Evolutionary conservation across 2,888 invertebrate genomes (phyloP), one percentile per base, ranked within the genome.

Genomic region (Megalurothrips usitatus): DNA sequence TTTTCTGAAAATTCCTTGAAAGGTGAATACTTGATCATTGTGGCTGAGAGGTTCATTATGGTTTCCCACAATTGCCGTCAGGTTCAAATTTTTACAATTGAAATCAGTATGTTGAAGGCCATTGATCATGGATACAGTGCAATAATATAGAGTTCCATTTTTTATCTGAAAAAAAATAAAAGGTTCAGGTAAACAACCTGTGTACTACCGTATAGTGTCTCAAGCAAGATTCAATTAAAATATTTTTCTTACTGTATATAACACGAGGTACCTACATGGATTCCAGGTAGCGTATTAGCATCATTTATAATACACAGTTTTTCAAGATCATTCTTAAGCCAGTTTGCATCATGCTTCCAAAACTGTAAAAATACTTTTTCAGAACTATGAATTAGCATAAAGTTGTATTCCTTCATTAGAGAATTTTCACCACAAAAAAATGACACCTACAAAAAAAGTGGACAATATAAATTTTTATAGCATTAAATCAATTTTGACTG

Each of bases 1-100:
- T 23, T 68, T 68, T 23, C 68, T n/a, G 23, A 68, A 68, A n/a
- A 68, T 68, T 11, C 68, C 68, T 23, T 68, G 68, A 68, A 68
- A 68, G 23, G n/a, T 68, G 23, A 68, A 68, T 11, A 68, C 68
- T 68, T 68, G 19, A 11, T 23, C 23, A 68, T 23, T 19, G 26
- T 11, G 19, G 68, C 68, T n/a, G 68, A 68, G 26, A 4, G 68
- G 11, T 23, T 23, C 23, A 68, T 11, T 23, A 68, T 23, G 19
- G 11, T 23, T 68, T 19, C 68, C 68, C 4, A 23, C 68, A 68
- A 68, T 68, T 8, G 68, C 68, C 11, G n/a, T 19, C 1, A 68
- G 19, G 26, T 68, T 68, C 6, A 68, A 23, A 68, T 11, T 11
- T 68, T 68, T 68, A 23, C n/a, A 23, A 23, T 68, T 68, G 11